Evolutionary conservation across 2,797 vertebrate genomes (phyloP).

Genomic region (Telmatherina bonti): DNA sequence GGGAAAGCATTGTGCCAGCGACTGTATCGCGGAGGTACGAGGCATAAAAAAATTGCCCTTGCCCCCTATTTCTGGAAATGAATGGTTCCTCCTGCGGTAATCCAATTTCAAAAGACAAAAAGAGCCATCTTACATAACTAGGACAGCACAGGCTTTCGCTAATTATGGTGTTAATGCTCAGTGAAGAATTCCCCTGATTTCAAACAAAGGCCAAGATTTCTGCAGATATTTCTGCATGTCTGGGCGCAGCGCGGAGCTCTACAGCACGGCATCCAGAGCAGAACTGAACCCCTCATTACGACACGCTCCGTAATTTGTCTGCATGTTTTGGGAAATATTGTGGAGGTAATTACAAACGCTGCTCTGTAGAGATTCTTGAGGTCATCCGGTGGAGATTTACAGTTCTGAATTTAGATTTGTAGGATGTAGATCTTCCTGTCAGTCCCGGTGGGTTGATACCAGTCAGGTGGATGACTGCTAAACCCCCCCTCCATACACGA

Average conservation of each 20-base stretch:
- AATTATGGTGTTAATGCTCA: conserved; percentile 68
- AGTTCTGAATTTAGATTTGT: conserved; percentile 56
- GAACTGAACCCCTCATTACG: conserved; percentile 3
- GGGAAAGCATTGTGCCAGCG: conserved; percentile 46
- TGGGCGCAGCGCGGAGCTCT: conserved; percentile 15
- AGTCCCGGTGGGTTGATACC: conserved; percentile 52
- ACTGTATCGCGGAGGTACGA: conserved; percentile 26
- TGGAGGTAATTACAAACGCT: conserved; percentile 27
- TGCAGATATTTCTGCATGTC: conserved; percentile 38
- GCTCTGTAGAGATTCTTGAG: conserved; percentile 28
- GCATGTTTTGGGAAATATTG: background rate
- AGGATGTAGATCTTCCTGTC: conserved; percentile 53
- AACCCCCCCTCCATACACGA: conserved; percentile 46
- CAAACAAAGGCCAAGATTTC: conserved; percentile 57
- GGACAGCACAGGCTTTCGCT: conserved; percentile 67
- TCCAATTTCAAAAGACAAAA: conserved; percentile 79
- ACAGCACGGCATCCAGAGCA: conserved; percentile 25
- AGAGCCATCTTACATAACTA: conserved; percentile 70
- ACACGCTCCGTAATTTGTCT: conserved; percentile 29
- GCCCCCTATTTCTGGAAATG: conserved; percentile 57
- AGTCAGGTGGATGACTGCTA: conserved; percentile 57
- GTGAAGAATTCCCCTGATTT: conserved; percentile 62
- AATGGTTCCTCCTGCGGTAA: conserved; percentile 63
- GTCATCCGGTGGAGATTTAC: conserved; percentile 38
- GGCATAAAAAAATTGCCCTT: conserved; percentile 31